Evolutionary conservation across 2,113 vertebrate species (phyloP).

Genomic region (Lota lota): DNA sequence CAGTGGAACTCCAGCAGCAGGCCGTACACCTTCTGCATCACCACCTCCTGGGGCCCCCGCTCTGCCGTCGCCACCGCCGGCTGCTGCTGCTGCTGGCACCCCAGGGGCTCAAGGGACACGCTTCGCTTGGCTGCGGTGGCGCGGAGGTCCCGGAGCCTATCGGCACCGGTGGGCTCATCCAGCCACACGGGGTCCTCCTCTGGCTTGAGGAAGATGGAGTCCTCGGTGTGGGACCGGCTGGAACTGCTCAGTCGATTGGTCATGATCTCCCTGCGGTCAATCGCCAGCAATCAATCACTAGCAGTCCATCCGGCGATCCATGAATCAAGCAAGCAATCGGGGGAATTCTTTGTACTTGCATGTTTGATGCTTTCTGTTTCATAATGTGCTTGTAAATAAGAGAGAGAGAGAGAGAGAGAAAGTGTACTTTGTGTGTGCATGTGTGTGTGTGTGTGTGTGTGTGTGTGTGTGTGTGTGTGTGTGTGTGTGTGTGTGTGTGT

Average conservation of each 20-base stretch:
- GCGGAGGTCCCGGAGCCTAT: constrained; percentile 36
- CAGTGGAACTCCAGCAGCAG: constrained; percentile 75
- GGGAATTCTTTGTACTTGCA: too few relatives aligned
- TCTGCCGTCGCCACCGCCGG: not conserved
- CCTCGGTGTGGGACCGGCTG: constrained; percentile 64
- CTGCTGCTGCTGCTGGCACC: constrained; percentile 15
- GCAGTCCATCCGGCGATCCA: too few relatives aligned
- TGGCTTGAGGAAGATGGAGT: constrained; percentile 64
- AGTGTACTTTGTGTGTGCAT: not conserved
- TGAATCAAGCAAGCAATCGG: too few relatives aligned
- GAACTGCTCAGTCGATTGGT: constrained; percentile 68
- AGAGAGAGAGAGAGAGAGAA: too few relatives aligned
- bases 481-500: constrained; percentile 30
- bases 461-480: constrained; percentile 22
- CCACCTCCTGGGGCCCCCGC: constrained; percentile 34
- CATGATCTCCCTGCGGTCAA: constrained; percentile 56
- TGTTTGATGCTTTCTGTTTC: too few relatives aligned
- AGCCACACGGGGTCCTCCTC: constrained; percentile 67
- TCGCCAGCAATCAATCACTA: too few relatives aligned
- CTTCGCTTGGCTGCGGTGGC: constrained; percentile 32
- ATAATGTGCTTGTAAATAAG: too few relatives aligned
- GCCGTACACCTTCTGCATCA: constrained; percentile 56
- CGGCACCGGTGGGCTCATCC: constrained; percentile 53
- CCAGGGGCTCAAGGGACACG: constrained; percentile 19
- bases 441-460: not conserved